Conservation (phyloP, 2,113 vertebrate species). For the Bufo bufo region DNA sequence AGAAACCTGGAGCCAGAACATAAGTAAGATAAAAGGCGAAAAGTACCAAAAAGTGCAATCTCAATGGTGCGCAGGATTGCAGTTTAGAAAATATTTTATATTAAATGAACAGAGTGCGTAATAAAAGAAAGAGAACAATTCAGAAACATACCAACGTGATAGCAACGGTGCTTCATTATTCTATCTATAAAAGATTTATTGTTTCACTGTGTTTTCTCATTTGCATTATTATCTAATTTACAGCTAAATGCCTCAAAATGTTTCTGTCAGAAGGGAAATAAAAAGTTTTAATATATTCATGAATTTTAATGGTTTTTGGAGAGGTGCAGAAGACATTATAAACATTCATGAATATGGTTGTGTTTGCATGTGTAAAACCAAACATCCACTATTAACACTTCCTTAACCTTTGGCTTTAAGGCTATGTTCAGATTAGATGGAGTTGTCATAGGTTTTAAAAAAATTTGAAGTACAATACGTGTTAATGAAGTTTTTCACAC, state of each 20-base stretch:
- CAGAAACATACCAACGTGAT: neutral
- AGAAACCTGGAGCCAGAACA: constrained; percentile 11
- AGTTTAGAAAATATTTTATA: constrained; percentile 6
- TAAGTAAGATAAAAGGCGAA: constrained; percentile 40
- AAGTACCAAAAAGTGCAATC: constrained; percentile 12
- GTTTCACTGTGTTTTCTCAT: constrained; percentile 10
- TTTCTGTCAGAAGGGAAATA: neutral
- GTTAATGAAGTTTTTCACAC: too few species aligned
- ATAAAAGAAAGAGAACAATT: neutral
- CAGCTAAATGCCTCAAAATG: constrained; percentile 4
- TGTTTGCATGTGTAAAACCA: neutral
- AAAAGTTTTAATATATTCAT: constrained; percentile 16
- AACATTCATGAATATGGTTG: neutral
- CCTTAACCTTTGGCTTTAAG: neutral
- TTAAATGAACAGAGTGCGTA: neutral
- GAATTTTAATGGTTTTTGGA: neutral
- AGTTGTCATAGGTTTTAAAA: neutral
- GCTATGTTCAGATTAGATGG: neutral
- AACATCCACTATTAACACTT: neutral
- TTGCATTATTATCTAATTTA: constrained; percentile 28
- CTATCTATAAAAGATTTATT: constrained; percentile 8
- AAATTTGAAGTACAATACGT: too few species aligned
- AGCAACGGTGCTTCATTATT: neutral
- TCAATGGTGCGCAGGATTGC: neutral
- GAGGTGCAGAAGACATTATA: neutral